phyloP scores from a whole-genome alignment of 2,797 vertebrate species.

The Rhodeus uyekii region DNA sequence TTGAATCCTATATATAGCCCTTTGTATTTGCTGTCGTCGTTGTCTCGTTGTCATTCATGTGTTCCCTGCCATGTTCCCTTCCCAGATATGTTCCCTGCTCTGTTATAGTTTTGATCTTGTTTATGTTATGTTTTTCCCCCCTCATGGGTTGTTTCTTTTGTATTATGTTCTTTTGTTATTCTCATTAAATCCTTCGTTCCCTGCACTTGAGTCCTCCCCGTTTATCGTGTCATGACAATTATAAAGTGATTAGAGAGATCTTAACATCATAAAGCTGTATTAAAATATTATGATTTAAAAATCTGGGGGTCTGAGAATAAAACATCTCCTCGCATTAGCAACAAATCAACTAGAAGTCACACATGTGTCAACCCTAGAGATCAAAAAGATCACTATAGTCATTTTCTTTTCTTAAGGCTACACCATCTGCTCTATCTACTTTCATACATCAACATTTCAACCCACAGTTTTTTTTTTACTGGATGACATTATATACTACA shows the following conservation, averaged over 20 bases:
- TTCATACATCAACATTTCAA: slow-evolving; percentile 58
- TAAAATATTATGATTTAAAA: slow-evolving; percentile 51
- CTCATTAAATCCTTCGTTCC: no score
- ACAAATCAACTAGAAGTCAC: slow-evolving; percentile 78
- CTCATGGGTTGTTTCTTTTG: no score
- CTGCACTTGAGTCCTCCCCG: no score
- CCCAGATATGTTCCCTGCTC: no score
- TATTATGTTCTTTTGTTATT: no score
- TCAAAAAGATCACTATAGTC: slow-evolving; percentile 34
- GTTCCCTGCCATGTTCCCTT: no score
- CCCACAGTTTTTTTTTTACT: slow-evolving; percentile 39
- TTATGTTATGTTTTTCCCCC: no score
- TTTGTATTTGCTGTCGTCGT: no score
- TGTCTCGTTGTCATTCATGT: no score
- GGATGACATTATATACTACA: slow-evolving; percentile 35
- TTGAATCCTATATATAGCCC: no score
- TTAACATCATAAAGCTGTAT: background rate
- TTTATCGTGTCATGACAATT: no score
- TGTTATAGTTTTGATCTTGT: no score
- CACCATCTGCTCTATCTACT: slow-evolving; percentile 47
- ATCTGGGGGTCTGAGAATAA: slow-evolving; percentile 63
- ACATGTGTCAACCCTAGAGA: slow-evolving; percentile 68
- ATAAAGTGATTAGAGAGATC: background rate
- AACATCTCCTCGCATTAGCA: slow-evolving; percentile 81
- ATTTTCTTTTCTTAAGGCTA: slow-evolving; percentile 54